These are phyloP conservation scores for Linyphia triangularis DNA, from an alignment of 2,888 invertebrate genomes.

Conservation along the genomic window DNA sequence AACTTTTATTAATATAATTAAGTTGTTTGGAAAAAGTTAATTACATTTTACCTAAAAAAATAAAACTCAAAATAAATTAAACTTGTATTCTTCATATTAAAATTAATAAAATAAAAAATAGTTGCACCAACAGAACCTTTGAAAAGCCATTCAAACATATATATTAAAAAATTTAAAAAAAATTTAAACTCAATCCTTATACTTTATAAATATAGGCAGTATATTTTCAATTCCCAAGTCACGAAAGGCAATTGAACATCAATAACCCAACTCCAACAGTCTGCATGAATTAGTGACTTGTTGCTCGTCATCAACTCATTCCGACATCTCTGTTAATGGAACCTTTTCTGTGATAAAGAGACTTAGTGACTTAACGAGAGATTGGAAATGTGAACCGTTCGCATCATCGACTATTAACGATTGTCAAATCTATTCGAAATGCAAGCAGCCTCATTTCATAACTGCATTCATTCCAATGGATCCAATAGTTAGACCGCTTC, in stretches of 20 bases:
- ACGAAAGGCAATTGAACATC: neutral
- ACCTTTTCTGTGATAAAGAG: slow-evolving; percentile 21
- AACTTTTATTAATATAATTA: too few species aligned
- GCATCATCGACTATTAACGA: slow-evolving; percentile 24
- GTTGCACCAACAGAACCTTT: too few species aligned
- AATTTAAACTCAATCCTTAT: too few species aligned
- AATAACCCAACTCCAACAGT: neutral
- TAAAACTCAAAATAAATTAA: too few species aligned
- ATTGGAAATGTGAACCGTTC: neutral
- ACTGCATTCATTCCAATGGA: slow-evolving; percentile 14
- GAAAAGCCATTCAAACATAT: too few species aligned
- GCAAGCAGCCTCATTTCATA: slow-evolving; percentile 14
- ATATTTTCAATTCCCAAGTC: too few species aligned
- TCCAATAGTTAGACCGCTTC: neutral
- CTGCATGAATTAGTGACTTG: slow-evolving; percentile 26
- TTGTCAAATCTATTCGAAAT: slow-evolving; percentile 25
- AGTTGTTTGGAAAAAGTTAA: too few species aligned
- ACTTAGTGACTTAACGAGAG: slow-evolving; percentile 20
- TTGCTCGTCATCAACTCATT: slow-evolving; percentile 1
- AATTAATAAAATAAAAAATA: too few species aligned
- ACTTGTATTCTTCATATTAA: too few species aligned
- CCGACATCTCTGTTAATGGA: slow-evolving; percentile 32
- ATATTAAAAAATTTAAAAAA: too few species aligned
- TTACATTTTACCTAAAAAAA: too few species aligned
- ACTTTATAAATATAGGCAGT: too few species aligned